Conservation (phyloP, 37 sponge, comb jelly and placozoan genomes). For the Amphimedon queenslandica region DNA sequence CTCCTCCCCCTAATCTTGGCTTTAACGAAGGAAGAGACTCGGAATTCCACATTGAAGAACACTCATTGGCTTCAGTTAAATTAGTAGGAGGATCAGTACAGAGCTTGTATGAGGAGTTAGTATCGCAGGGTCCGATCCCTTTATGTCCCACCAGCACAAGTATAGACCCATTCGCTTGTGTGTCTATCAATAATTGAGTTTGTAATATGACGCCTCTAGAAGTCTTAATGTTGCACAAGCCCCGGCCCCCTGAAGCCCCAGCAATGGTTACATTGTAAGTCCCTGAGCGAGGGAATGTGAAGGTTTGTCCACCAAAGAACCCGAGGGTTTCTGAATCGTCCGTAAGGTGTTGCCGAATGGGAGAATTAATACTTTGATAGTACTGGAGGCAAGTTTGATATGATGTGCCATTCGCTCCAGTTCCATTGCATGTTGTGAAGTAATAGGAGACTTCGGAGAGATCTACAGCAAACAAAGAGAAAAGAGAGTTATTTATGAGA, state of each 20-base stretch:
- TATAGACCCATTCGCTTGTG: conserved; percentile 3
- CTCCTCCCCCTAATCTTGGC: conserved; percentile 31
- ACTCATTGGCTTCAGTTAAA: neutral
- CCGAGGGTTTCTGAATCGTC: neutral
- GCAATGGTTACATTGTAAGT: conserved; percentile 52
- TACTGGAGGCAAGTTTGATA: conserved; percentile 1
- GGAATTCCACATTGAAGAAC: conserved; percentile 1
- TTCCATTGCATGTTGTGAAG: conserved; percentile 38
- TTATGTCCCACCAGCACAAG: conserved; percentile 45
- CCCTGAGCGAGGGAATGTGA: conserved; percentile 33
- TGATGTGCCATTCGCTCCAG: conserved; percentile 30
- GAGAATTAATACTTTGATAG: conserved; percentile 9
- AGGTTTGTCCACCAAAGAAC: conserved; percentile 39
- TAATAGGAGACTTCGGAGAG: conserved; percentile 27
- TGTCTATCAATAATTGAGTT: neutral
- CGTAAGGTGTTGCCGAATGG: neutral
- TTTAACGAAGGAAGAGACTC: neutral
- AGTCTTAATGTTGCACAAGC: conserved; percentile 26
- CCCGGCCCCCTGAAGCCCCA: conserved; percentile 56
- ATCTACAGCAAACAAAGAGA: conserved; percentile 3
- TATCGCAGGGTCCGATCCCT: conserved; percentile 42
- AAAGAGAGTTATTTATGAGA: neutral
- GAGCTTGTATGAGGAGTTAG: neutral
- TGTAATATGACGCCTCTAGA: conserved; percentile 20
- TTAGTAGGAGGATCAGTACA: conserved; percentile 5